phyloP scores from a whole-genome alignment of 2,888 invertebrate species.

The Cryptus armator region DNA sequence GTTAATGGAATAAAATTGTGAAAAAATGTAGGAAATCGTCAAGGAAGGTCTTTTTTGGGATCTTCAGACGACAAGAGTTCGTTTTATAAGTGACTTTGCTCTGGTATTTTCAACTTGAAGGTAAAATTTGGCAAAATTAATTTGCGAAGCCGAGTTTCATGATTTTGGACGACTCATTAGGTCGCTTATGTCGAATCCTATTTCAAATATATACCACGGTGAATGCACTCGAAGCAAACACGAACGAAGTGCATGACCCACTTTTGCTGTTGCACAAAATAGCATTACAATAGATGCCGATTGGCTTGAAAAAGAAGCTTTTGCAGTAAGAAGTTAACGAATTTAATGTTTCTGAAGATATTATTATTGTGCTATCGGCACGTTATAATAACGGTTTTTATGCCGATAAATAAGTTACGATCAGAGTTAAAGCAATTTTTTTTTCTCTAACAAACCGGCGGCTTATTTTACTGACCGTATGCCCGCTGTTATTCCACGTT shows the following conservation, averaged over 20 bases:
- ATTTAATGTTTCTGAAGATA: background rate
- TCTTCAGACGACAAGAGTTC: too few species aligned
- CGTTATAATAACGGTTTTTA: background rate
- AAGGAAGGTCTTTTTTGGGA: too few species aligned
- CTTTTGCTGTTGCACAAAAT: background rate
- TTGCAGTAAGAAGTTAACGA: background rate
- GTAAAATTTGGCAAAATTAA: too few species aligned
- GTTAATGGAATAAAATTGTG: too few species aligned
- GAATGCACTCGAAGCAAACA: background rate
- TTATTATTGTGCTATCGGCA: background rate
- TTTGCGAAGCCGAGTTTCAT: too few species aligned
- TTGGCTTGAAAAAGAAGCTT: background rate
- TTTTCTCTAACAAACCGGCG: background rate
- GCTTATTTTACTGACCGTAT: background rate
- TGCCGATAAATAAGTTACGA: background rate
- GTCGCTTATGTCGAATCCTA: too few species aligned
- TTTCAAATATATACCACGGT: background rate
- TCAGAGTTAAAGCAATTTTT: background rate
- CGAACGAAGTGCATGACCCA: background rate
- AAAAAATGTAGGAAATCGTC: too few species aligned
- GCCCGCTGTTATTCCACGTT: background rate
- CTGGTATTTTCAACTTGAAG: too few species aligned
- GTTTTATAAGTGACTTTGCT: too few species aligned
- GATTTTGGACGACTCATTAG: too few species aligned
- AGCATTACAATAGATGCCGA: conserved; percentile 2